phyloP scores from a whole-genome alignment of 2,797 vertebrate genomes.

The Thripadectes ignobilis region DNA sequence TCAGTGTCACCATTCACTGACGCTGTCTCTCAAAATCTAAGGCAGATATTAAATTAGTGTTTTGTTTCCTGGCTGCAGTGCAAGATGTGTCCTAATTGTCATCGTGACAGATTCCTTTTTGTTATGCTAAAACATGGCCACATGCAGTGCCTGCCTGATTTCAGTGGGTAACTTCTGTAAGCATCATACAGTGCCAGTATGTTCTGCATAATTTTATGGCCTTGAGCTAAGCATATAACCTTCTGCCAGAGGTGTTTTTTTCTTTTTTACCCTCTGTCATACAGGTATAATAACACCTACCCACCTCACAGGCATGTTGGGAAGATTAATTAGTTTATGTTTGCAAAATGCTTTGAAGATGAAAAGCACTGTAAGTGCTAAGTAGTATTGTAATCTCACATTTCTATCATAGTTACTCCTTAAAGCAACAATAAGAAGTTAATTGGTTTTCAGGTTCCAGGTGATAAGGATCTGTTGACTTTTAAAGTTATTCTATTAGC shows the following conservation, averaged over 20 bases:
- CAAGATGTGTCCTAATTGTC: constrained; percentile 6
- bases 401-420: constrained; percentile 41
- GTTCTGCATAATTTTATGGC: constrained; percentile 40
- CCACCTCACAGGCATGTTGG: constrained; percentile 1
- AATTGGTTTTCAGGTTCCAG: constrained; percentile 61
- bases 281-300: constrained; percentile 20
- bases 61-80: background rate
- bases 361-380: constrained; percentile 32
- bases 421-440: constrained; percentile 58
- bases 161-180: background rate
- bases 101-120: constrained; percentile 1
- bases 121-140: constrained; percentile 10
- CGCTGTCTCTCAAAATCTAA: background rate
- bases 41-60: constrained; percentile 14
- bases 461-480: constrained; percentile 62
- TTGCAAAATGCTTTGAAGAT: constrained; percentile 66
- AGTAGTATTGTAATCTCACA: constrained; percentile 42
- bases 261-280: background rate
- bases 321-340: constrained; percentile 65
- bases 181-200: background rate
- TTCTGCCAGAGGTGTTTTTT: background rate
- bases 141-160: background rate
- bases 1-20: background rate
- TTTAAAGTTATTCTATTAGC: constrained; percentile 50
- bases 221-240: constrained; percentile 33